phyloP scores from a whole-genome alignment of 1,140 invertebrate species.

The Drosophila prosaltans region DNA sequence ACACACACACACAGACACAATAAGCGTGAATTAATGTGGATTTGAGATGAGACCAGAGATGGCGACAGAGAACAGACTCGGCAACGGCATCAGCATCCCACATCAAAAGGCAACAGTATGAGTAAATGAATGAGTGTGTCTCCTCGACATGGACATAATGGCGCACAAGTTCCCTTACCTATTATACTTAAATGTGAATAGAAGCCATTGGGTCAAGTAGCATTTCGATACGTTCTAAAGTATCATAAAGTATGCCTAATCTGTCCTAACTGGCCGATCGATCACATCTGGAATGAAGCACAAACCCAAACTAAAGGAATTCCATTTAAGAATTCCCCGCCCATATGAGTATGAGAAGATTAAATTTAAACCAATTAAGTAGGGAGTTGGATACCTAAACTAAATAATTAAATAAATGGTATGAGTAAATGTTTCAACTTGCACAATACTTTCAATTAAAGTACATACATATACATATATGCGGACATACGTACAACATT shows the following conservation, averaged over 20 bases:
- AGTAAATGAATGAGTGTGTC: conserved; percentile 37
- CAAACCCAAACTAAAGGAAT: conserved; percentile 11
- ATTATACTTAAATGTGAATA: conserved; percentile 34
- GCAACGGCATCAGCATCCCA: conserved; percentile 12
- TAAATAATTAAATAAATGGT: no score
- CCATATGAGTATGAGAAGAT: no score
- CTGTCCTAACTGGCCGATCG: conserved; percentile 46
- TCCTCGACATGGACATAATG: conserved; percentile 59
- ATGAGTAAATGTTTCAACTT: no score
- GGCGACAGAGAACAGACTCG: conserved; percentile 27
- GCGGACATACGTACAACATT: no score
- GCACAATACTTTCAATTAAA: no score
- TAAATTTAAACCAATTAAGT: no score
- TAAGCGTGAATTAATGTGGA: conserved; percentile 76
- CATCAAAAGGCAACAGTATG: conserved; percentile 14
- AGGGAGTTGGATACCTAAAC: no score
- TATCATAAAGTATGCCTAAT: conserved; percentile 72
- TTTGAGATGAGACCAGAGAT: conserved; percentile 54
- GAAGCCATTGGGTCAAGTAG: conserved; percentile 65
- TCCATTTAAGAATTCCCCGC: background rate
- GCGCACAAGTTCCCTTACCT: conserved; percentile 39
- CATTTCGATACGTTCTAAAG: conserved; percentile 32
- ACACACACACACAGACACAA: conserved; percentile 66
- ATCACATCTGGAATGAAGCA: conserved; percentile 46
- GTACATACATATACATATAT: no score